Percentiles rank a stretch among this genome's conserved stretches.
Evolutionary conservation across 37 sponge, comb jelly and placozoan genomes (phyloP).

Genomic region (Oscarella lobularis): DNA sequence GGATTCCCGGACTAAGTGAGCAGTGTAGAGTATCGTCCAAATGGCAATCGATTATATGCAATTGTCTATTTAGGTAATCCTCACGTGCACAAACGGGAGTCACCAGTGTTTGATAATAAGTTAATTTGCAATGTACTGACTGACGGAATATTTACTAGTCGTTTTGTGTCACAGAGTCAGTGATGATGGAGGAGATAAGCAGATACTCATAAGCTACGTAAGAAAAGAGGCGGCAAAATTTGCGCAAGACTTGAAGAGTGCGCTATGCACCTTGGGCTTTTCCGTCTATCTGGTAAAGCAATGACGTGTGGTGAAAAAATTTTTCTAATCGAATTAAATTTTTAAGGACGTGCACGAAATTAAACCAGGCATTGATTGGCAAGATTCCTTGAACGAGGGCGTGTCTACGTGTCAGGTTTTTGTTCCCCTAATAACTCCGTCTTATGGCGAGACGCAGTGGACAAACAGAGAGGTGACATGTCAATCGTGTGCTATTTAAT

Average conservation of each 20-base stretch:
- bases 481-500: background rate
- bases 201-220: slow-evolving; percentile 71
- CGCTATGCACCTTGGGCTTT: slow-evolving; percentile 31
- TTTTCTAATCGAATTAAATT: background rate
- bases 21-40: too few species aligned
- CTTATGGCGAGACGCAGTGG: slow-evolving; percentile 70
- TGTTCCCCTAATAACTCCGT: slow-evolving; percentile 52
- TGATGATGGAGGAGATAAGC: background rate
- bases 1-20: too few species aligned
- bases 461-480: slow-evolving; percentile 60
- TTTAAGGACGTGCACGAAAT: slow-evolving; percentile 60
- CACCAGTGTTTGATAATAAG: too few species aligned
- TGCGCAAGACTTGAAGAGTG: slow-evolving; percentile 33
- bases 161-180: too few species aligned
- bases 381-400: slow-evolving; percentile 59
- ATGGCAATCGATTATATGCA: too few species aligned
- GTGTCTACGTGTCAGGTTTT: slow-evolving; percentile 52
- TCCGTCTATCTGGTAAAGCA: slow-evolving; percentile 26
- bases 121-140: too few species aligned
- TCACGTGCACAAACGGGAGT: too few species aligned
- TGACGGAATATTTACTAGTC: too few species aligned
- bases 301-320: background rate
- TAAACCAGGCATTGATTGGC: slow-evolving; percentile 56
- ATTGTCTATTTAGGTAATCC: too few species aligned
- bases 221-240: slow-evolving; percentile 36